Evolutionary conservation across 2,113 vertebrate species (phyloP).

Genomic region (Ranitomeya variabilis): DNA sequence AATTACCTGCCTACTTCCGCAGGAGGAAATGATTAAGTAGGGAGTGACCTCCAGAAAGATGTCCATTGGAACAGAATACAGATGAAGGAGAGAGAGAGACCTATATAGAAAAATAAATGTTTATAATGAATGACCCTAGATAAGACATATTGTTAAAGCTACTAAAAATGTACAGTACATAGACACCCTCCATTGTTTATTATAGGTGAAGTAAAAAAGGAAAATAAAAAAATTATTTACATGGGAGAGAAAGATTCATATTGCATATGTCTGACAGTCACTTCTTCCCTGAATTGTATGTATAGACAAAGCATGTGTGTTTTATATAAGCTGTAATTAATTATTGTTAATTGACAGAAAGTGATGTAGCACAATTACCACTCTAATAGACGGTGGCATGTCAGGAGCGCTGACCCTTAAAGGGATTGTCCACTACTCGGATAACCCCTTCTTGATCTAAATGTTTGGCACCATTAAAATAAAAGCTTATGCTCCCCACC

Average conservation of each 20-base stretch:
- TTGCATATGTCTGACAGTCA: background rate
- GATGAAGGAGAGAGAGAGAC: constrained; percentile 18
- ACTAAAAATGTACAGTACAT: background rate
- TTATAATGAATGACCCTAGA: background rate
- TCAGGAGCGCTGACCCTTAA: too few relatives aligned
- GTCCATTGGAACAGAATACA: constrained; percentile 14
- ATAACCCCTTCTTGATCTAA: too few relatives aligned
- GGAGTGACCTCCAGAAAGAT: constrained; percentile 21
- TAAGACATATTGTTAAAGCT: background rate
- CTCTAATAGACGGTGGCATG: too few relatives aligned
- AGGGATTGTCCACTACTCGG: too few relatives aligned
- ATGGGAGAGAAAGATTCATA: background rate
- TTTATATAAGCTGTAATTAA: too few relatives aligned
- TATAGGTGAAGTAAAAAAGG: too few relatives aligned
- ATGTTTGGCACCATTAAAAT: too few relatives aligned
- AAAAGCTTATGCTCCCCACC: too few relatives aligned
- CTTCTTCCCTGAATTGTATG: too few relatives aligned
- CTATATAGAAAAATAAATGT: background rate
- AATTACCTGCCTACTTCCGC: constrained; percentile 38
- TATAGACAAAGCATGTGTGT: too few relatives aligned
- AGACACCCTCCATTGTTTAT: background rate
- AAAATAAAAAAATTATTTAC: background rate
- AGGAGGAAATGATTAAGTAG: constrained; percentile 32
- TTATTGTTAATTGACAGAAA: too few relatives aligned
- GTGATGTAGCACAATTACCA: too few relatives aligned